Evolutionary conservation across 2,888 invertebrate genomes (phyloP).

Genomic region (Harpagoxenus sublaevis): DNA sequence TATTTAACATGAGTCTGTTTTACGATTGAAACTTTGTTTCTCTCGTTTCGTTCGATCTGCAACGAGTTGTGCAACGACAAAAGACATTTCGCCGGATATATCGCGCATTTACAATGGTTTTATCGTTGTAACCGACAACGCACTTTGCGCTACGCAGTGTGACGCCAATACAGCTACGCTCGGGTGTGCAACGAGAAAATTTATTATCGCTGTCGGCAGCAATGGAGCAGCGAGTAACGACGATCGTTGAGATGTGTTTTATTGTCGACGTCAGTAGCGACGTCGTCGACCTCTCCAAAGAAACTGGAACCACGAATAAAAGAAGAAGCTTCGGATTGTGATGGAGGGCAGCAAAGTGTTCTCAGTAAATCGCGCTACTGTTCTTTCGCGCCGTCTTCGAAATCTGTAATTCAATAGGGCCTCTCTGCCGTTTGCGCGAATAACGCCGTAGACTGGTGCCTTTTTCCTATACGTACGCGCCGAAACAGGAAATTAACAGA

Average conservation of each 20-base stretch:
- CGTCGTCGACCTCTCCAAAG: constrained; percentile 22
- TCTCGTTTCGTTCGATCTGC: background rate
- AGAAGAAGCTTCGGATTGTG: constrained; percentile 36
- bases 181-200: constrained; percentile 46
- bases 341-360: constrained; percentile 41
- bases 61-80: constrained; percentile 17
- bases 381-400: constrained; percentile 43
- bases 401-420: constrained; percentile 72
- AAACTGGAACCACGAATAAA: constrained; percentile 35
- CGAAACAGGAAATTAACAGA: background rate
- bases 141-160: constrained; percentile 30
- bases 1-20: background rate
- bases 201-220: constrained; percentile 64
- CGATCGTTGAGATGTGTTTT: constrained; percentile 66
- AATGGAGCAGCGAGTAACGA: constrained; percentile 56
- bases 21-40: constrained; percentile 1
- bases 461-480: background rate
- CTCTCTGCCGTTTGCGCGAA: constrained; percentile 15
- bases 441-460: too few relatives aligned
- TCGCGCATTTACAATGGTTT: constrained; percentile 56
- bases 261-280: constrained; percentile 59
- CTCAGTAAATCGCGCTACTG: constrained; percentile 53
- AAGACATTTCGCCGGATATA: constrained; percentile 23
- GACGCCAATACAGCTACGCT: constrained; percentile 25
- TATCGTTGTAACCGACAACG: constrained; percentile 51